Base-by-base conservation (phyloP, 2,797 vertebrate genomes). In the Poliocrania exsul region DNA sequence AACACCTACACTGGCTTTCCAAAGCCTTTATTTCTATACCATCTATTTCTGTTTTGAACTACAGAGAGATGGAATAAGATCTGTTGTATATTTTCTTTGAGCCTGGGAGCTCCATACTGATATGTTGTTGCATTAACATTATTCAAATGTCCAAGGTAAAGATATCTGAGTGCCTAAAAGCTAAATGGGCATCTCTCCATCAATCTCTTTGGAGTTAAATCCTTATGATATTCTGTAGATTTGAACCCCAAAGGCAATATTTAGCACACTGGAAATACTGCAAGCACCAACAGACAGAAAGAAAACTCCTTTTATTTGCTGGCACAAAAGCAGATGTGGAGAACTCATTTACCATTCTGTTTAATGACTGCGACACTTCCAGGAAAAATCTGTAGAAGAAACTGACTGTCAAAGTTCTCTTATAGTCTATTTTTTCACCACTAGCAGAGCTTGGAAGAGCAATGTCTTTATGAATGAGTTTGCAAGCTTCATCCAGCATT, bases 351-450 rank as follows among this genome's bases (percentile, higher is more conserved):
- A 98, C 97, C 95, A 46, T 97, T 35, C 91, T 96, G 90, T 95
- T 97, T 78, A 99, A 96, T 62, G 97, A 96, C 82, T 98, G 98
- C 16, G 97, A 95, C 72, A 99, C 97, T 81, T 99, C 97, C 87
- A 99, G 97, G 95, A 99, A 97, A 97, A 99, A 99, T 77, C 97
- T 99, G 97, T 99, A 99, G 93, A 99, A 96, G 94, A 99, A 98
- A 96, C 98, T 99, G 96, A 99, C 93, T 8, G 98, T 96, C 92
- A 99, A 94, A 28, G 98, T 98, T 87, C 97, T 98, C 74, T 98
- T 98, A 93, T 99, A 99, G 78, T 98, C 97, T 56, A 98, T 97
- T 79, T 97, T 98, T 26, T 98, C 99, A 19, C 98, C 98, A 0
- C 96, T 97, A 78, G 97, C 97, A 2, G 98, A 98, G 2, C 93